Conservation (phyloP, 2,113 vertebrate species). For the Tiliqua scincoides region DNA sequence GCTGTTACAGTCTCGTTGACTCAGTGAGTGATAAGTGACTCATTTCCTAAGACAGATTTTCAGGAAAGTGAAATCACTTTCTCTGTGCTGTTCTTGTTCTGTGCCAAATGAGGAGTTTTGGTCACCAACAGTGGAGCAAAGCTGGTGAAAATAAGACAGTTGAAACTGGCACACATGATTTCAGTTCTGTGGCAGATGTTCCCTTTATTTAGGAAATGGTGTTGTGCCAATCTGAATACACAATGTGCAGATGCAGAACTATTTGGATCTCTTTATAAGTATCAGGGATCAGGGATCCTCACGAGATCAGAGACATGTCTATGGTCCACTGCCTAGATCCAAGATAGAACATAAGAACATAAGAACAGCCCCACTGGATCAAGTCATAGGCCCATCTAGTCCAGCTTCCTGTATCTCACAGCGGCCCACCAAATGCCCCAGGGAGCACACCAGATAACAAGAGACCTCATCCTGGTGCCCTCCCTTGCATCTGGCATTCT, state of each 20-base stretch:
- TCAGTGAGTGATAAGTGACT: slow-evolving; percentile 11
- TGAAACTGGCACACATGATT: background rate
- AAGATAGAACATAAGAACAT: no score
- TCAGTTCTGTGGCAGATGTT: background rate
- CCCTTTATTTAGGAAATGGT: background rate
- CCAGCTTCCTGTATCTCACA: no score
- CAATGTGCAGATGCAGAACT: background rate
- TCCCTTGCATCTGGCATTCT: no score
- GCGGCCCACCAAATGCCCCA: no score
- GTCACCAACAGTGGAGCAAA: background rate
- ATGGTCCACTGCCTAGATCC: no score
- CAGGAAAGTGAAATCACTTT: slow-evolving; percentile 13
- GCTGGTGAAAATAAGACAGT: background rate
- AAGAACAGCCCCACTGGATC: no score
- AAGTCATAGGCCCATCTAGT: no score
- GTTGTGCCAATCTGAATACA: background rate
- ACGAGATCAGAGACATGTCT: no score
- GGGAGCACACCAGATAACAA: no score
- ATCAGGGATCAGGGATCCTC: background rate
- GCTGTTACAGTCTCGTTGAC: background rate
- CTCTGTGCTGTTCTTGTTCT: slow-evolving; percentile 4
- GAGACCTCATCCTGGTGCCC: no score
- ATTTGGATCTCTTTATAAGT: background rate
- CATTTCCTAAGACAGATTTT: slow-evolving; percentile 25
- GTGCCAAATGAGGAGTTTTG: background rate